These are phyloP conservation scores for Melanaphis sacchari DNA, from an alignment of 1,140 invertebrate species.

Conservation along the genomic window DNA sequence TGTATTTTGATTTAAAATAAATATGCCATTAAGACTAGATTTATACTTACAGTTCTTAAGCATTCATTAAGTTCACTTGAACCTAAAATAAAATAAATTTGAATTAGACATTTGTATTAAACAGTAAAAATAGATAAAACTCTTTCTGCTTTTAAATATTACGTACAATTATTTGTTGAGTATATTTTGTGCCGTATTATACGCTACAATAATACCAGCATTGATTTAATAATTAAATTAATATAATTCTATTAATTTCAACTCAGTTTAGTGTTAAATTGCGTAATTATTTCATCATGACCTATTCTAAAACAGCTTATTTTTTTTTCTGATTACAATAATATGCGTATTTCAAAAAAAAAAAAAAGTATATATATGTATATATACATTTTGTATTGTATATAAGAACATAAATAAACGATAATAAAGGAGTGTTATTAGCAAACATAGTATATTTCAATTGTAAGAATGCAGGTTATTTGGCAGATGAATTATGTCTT, in stretches of 20 bases:
- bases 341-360: not conserved
- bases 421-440: not conserved
- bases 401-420: not conserved
- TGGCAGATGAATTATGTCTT: too few species aligned
- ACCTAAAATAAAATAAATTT: not conserved
- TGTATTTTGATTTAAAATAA: not conserved
- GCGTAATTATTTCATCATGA: not conserved
- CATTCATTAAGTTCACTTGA: not conserved
- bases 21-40: not conserved
- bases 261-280: not conserved
- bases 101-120: not conserved
- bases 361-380: too few species aligned
- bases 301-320: not conserved
- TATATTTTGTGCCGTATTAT: not conserved
- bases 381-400: not conserved
- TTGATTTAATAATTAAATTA: not conserved
- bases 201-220: not conserved
- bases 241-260: not conserved
- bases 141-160: not conserved
- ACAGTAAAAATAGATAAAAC: not conserved
- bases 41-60: not conserved
- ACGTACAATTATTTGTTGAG: not conserved
- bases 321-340: not conserved
- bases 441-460: not conserved
- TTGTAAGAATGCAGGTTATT: not conserved